Percentiles rank a stretch among this genome's conserved stretches.
phyloP scores from a whole-genome alignment of 2,888 invertebrate genomes.

The Tetragonisca angustula region DNA sequence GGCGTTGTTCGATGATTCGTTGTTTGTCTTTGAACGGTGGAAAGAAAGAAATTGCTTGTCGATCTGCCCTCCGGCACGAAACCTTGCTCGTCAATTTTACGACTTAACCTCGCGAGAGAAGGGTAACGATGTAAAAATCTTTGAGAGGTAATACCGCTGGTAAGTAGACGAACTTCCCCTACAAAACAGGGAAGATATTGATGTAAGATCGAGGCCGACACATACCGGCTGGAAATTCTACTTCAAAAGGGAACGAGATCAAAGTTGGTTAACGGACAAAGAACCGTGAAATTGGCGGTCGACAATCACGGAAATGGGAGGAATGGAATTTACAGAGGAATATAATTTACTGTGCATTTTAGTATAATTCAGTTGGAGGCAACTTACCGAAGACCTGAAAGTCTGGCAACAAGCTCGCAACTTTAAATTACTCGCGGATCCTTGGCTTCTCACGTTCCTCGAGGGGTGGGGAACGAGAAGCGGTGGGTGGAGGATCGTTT shows the following conservation, averaged over 20 bases:
- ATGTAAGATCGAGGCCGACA: background rate
- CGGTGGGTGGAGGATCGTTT: slow-evolving; percentile 1
- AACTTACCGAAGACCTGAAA: slow-evolving; percentile 5
- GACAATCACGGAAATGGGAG: background rate
- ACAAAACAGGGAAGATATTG: background rate
- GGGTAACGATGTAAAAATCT: background rate
- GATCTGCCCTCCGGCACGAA: background rate
- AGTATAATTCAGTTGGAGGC: slow-evolving; percentile 5
- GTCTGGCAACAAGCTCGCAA: background rate
- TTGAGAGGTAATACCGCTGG: background rate
- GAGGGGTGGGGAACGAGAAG: too few species aligned
- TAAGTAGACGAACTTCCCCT: background rate
- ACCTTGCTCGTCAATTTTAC: background rate
- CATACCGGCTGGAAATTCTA: background rate
- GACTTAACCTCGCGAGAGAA: background rate
- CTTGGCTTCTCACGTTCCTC: background rate
- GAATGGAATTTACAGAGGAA: background rate
- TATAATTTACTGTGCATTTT: slow-evolving; percentile 9
- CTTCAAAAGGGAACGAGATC: background rate
- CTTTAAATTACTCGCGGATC: slow-evolving; percentile 26
- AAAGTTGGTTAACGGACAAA: background rate
- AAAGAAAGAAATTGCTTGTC: background rate
- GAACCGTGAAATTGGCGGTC: background rate
- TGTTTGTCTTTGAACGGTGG: background rate
- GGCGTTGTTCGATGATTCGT: background rate